Evolutionary conservation across 2,113 vertebrate species (phyloP).

Genomic region (Vicugna pacos): DNA sequence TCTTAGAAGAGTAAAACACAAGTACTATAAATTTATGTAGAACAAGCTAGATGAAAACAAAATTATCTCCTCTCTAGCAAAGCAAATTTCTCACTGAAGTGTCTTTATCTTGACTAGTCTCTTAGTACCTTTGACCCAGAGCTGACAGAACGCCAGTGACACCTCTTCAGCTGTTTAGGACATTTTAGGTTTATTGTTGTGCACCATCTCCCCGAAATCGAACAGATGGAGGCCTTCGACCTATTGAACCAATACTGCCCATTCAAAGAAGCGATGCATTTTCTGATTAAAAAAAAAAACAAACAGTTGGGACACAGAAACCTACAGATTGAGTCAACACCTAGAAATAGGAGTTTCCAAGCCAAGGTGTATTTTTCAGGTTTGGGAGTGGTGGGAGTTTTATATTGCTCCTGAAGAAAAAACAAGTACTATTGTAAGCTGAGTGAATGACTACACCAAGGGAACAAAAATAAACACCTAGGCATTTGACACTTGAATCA

Average conservation of each 20-base stretch:
- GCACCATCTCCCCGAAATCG: neutral
- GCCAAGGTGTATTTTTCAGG: neutral
- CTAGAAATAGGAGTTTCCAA: neutral
- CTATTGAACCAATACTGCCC: neutral
- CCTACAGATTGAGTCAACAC: neutral
- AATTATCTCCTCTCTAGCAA: neutral
- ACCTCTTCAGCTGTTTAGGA: neutral
- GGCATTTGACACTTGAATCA: neutral
- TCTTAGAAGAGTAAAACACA: neutral
- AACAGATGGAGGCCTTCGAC: neutral
- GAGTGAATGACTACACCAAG: neutral
- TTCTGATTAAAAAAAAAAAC: neutral
- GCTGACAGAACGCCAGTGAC: neutral
- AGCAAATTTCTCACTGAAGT: neutral
- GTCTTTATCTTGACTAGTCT: neutral
- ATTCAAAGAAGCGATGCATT: neutral
- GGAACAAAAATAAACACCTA: neutral
- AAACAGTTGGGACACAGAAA: slow-evolving; percentile 10
- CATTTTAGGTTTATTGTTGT: neutral
- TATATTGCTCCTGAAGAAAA: slow-evolving; percentile 12
- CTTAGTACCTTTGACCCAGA: neutral
- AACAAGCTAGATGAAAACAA: neutral
- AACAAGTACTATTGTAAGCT: neutral
- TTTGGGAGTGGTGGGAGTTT: neutral
- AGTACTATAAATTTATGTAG: neutral